phyloP scores from a whole-genome alignment of 2,888 invertebrate genomes.

The Drosophila kambysellisi region DNA sequence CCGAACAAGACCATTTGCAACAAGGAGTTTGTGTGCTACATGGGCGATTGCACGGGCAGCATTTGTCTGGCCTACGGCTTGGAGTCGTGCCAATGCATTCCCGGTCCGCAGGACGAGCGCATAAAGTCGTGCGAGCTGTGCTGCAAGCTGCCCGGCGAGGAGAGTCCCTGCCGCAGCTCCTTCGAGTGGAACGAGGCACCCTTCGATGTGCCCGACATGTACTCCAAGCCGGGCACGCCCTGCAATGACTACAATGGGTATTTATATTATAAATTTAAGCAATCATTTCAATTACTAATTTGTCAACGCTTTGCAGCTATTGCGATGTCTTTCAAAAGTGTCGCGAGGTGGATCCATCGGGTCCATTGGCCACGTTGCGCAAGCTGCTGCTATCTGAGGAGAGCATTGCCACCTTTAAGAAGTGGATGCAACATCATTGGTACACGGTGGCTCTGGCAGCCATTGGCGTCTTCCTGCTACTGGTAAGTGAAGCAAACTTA shows the following conservation, averaged over 20 bases:
- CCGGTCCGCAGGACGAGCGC: slow-evolving; percentile 91
- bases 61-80: slow-evolving; percentile 98
- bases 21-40: slow-evolving; percentile 98
- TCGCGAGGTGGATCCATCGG: slow-evolving; percentile 96
- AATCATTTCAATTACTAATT: not conserved
- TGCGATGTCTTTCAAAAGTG: slow-evolving; percentile 91
- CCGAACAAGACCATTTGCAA: slow-evolving; percentile 98
- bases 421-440: slow-evolving; percentile 96
- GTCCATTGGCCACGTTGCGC: slow-evolving; percentile 94
- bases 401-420: slow-evolving; percentile 94
- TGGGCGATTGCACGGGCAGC: slow-evolving; percentile 98
- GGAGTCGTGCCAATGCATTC: slow-evolving; percentile 97
- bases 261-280: not conserved
- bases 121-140: slow-evolving; percentile 97
- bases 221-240: slow-evolving; percentile 96
- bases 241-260: slow-evolving; percentile 96
- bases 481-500: slow-evolving; percentile 89
- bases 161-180: slow-evolving; percentile 93
- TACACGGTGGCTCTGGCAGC: slow-evolving; percentile 93
- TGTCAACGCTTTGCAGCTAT: slow-evolving; percentile 84
- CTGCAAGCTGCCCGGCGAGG: slow-evolving; percentile 94
- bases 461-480: slow-evolving; percentile 89
- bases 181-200: slow-evolving; percentile 96
- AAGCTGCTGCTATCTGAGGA: slow-evolving; percentile 95
- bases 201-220: slow-evolving; percentile 96